Percentiles rank a stretch among this genome's conserved stretches.
Evolutionary conservation across 2,113 vertebrate genomes (phyloP).

Genomic region (Hystrix cristata): DNA sequence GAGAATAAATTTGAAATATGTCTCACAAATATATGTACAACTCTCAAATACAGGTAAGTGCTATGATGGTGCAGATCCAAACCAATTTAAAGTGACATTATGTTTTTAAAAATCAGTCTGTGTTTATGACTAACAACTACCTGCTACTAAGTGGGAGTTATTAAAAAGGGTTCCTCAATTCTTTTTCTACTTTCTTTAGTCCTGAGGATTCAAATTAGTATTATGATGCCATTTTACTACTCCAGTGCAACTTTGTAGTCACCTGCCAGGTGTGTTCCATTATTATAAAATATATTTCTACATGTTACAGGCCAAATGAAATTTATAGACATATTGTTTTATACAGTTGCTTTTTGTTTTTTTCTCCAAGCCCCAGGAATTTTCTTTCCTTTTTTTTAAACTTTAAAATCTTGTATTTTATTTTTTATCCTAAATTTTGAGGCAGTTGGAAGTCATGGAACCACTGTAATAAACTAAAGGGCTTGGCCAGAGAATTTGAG

Average conservation of each 20-base stretch:
- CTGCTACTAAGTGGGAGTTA: background rate
- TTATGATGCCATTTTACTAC: background rate
- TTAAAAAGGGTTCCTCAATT: background rate
- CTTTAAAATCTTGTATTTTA: background rate
- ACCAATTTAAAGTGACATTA: constrained; percentile 40
- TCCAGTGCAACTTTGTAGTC: background rate
- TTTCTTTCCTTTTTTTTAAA: background rate
- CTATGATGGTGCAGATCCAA: background rate
- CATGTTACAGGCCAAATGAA: background rate
- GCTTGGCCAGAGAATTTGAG: background rate
- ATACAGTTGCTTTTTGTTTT: background rate
- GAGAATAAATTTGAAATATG: background rate
- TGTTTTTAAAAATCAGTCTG: background rate
- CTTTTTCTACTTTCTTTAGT: background rate
- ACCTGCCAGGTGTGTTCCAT: background rate
- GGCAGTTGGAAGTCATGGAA: background rate
- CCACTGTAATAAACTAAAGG: background rate
- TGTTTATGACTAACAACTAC: constrained; percentile 7
- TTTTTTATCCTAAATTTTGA: background rate
- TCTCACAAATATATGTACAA: background rate
- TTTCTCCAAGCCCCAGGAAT: background rate
- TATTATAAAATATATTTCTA: background rate
- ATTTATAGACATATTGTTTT: background rate
- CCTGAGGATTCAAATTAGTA: background rate
- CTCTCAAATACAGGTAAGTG: background rate